Conservation (phyloP, 2,113 vertebrate genomes). For the Zosterops lateralis region DNA sequence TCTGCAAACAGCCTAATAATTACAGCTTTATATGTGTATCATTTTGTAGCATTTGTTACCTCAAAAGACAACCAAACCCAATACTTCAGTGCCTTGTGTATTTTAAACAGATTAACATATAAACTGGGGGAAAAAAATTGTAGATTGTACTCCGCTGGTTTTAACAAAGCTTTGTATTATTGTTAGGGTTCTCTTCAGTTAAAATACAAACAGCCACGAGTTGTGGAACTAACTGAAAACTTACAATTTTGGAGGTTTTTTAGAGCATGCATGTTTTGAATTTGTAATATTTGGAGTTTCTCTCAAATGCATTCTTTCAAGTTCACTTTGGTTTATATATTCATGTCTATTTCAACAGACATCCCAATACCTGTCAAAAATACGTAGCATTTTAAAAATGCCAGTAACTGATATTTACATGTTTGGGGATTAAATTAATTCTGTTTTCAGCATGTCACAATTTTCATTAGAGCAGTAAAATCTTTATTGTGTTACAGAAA, state of each 20-base stretch:
- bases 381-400: not conserved
- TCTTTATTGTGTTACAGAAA: not conserved
- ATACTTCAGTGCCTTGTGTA: slow-evolving; percentile 52
- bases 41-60: slow-evolving; percentile 42
- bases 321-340: not conserved
- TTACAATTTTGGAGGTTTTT: not conserved
- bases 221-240: slow-evolving; percentile 1
- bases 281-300: not conserved
- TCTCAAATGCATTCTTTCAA: slow-evolving; percentile 6
- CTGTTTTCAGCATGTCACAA: not conserved
- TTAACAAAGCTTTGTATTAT: not conserved
- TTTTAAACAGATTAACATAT: slow-evolving; percentile 9
- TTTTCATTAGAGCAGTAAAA: not conserved
- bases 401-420: not conserved
- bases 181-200: not conserved
- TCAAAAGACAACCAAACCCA: slow-evolving; percentile 16
- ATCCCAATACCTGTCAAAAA: not conserved
- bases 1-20: slow-evolving; percentile 45
- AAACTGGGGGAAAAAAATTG: not conserved
- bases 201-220: not conserved
- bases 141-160: not conserved
- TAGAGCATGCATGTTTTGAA: not conserved
- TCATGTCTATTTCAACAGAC: not conserved
- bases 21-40: slow-evolving; percentile 41
- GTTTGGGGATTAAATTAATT: not conserved